phyloP scores from a whole-genome alignment of 1,140 invertebrate species.

The Drosophila micromelanica region DNA sequence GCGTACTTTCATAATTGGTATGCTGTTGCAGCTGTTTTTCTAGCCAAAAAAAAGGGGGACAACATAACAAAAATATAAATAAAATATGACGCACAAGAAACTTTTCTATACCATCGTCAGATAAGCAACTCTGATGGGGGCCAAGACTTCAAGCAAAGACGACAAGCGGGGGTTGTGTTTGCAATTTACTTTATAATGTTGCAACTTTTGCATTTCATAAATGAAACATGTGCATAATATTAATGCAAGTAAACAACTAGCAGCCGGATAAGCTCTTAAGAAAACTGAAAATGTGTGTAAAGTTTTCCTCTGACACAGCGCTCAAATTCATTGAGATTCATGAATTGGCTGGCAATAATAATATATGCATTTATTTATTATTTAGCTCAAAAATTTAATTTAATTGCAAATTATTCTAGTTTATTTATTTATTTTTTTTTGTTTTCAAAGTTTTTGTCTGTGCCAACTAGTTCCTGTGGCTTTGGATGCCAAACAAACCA shows the following conservation, averaged over 20 bases:
- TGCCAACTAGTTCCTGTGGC: conserved; percentile 15
- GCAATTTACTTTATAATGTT: conserved; percentile 55
- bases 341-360: conserved; percentile 27
- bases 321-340: conserved; percentile 63
- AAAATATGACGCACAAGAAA: conserved; percentile 38
- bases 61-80: conserved; percentile 17
- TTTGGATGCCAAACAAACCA: not conserved
- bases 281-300: conserved; percentile 19
- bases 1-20: conserved; percentile 52
- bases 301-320: conserved; percentile 1
- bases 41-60: conserved; percentile 8
- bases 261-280: conserved; percentile 8
- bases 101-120: conserved; percentile 14
- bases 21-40: conserved; percentile 3
- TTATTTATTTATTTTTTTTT: conserved; percentile 8
- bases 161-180: not conserved
- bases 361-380: conserved; percentile 57
- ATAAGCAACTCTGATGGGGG: no score
- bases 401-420: conserved; percentile 64
- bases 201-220: conserved; percentile 77
- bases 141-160: not conserved
- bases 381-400: conserved; percentile 56
- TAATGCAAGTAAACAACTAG: conserved; percentile 63
- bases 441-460: conserved; percentile 17
- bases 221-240: conserved; percentile 82